A percentile compares a stretch with the other conserved stretches of the same genome.
Conservation (phyloP, 2,888 invertebrate genomes). For the Branchipolynoe longqiensis region DNA sequence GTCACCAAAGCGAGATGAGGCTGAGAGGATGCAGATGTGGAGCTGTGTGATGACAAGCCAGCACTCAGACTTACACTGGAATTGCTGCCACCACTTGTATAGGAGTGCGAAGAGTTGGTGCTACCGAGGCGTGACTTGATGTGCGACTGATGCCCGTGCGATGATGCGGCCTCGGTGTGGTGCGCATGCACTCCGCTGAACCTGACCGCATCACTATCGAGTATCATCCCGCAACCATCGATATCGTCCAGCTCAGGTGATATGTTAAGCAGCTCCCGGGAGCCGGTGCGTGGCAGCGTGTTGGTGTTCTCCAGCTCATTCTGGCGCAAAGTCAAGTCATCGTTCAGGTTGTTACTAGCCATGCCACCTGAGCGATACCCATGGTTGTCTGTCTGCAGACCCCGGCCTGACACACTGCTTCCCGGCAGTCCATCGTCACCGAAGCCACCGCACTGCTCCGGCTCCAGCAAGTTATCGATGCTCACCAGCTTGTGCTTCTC, state of each 20-base stretch:
- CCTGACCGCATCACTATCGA: constrained; percentile 18
- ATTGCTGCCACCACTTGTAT: constrained; percentile 16
- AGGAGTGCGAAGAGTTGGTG: constrained; percentile 30
- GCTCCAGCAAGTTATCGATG: constrained; percentile 39
- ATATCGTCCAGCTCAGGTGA: constrained; percentile 43
- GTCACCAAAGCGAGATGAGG: constrained; percentile 12
- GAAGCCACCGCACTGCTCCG: not conserved
- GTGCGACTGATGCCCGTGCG: not conserved
- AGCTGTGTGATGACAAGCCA: not conserved
- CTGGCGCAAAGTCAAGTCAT: constrained; percentile 38
- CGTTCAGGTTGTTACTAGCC: constrained; percentile 34
- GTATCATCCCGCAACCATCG: constrained; percentile 45
- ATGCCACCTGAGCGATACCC: not conserved
- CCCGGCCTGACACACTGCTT: not conserved
- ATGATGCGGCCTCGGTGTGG: not conserved
- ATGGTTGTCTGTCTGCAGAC: not conserved
- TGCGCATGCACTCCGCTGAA: too few relatives aligned
- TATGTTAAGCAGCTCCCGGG: constrained; percentile 36
- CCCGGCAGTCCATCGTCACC: constrained; percentile 15
- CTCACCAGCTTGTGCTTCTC: constrained; percentile 55
- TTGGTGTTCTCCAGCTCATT: constrained; percentile 43
- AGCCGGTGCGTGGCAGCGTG: constrained; percentile 12
- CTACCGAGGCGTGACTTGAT: constrained; percentile 5
- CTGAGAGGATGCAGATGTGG: constrained; percentile 35
- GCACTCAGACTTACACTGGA: constrained; percentile 6